These are phyloP conservation scores for Piprites chloris DNA, from an alignment of 2,113 vertebrate species.

Conservation along the genomic window DNA sequence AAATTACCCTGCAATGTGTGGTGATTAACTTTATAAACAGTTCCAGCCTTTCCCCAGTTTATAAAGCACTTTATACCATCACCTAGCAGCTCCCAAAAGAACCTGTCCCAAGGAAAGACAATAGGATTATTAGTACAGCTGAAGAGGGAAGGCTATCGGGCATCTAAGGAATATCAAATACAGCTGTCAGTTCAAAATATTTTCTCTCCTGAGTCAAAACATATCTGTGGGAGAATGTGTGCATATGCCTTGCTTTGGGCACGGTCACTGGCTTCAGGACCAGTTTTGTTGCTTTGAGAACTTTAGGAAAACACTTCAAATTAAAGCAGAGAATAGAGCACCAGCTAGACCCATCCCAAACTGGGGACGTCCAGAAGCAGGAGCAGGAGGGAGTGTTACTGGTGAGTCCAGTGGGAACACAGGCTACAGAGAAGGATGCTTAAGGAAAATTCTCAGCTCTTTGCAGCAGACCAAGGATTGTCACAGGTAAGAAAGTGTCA, in stretches of 20 bases:
- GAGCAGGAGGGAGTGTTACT: background rate
- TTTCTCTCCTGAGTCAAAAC: background rate
- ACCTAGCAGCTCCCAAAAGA: background rate
- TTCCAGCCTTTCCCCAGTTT: background rate
- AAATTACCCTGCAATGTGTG: background rate
- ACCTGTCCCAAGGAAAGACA: background rate
- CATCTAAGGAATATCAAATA: background rate
- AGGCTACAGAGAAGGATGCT: background rate
- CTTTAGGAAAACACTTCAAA: background rate
- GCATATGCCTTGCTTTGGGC: background rate
- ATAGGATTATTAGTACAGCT: background rate
- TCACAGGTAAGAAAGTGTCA: background rate
- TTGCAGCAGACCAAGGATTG: background rate
- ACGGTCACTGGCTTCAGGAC: background rate
- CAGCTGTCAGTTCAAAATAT: background rate
- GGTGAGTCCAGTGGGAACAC: background rate
- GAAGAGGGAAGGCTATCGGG: background rate
- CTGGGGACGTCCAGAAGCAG: background rate
- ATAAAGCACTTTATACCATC: background rate
- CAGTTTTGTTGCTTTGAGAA: background rate
- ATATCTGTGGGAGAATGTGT: background rate
- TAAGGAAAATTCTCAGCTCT: background rate
- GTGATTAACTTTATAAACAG: background rate
- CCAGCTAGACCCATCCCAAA: background rate
- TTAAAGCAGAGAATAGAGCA: background rate